Evolutionary conservation across 2,888 invertebrate genomes (phyloP).

Genomic region (Lithosia quadra): DNA sequence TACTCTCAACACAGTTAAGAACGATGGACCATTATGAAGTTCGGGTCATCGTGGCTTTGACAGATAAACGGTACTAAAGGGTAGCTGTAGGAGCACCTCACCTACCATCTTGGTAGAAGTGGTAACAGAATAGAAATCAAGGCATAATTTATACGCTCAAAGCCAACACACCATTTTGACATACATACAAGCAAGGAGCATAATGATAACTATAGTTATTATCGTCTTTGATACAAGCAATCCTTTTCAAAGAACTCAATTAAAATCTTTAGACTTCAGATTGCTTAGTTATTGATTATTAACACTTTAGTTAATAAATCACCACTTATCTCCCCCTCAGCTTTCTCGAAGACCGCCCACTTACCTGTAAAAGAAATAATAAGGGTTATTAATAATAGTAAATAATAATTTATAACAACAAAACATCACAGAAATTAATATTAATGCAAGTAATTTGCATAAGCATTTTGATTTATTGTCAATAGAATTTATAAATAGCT

Average conservation of each 20-base stretch:
- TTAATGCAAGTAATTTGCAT: conserved; percentile 10
- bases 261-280: not conserved
- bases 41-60: no score
- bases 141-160: not conserved
- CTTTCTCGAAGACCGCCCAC: not conserved
- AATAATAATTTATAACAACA: not conserved
- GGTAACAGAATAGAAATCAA: no score
- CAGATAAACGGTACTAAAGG: no score
- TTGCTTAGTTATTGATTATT: not conserved
- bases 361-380: conserved; percentile 7
- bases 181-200: no score
- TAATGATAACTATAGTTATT: no score
- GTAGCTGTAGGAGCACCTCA: no score
- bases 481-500: conserved; percentile 2
- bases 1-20: no score
- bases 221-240: conserved; percentile 1
- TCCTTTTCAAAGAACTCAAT: not conserved
- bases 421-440: not conserved
- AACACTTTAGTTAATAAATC: not conserved
- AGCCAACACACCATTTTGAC: no score
- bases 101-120: no score
- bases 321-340: not conserved
- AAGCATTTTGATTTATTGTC: not conserved
- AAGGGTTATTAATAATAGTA: not conserved
- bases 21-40: no score